phyloP scores from a whole-genome alignment of 2,888 invertebrate species.

The Criorhina ranunculi region DNA sequence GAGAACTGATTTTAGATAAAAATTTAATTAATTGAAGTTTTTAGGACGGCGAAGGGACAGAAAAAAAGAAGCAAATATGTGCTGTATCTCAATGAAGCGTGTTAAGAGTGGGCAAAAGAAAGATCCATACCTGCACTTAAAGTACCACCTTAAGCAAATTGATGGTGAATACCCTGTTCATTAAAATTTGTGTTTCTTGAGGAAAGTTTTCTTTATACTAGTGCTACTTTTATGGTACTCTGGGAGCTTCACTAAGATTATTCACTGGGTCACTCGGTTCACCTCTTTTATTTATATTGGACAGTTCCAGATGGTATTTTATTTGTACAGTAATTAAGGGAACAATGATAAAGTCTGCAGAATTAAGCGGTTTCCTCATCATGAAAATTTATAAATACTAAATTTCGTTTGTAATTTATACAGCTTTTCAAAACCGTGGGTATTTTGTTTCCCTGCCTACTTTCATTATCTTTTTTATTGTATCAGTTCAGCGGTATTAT shows the following conservation, averaged over 20 bases:
- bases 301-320: constrained; percentile 18
- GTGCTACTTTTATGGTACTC: constrained; percentile 4
- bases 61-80: background rate
- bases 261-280: constrained; percentile 17
- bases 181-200: constrained; percentile 32
- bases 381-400: constrained; percentile 2
- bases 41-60: constrained; percentile 3
- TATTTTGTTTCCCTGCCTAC: constrained; percentile 6
- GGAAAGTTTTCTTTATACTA: constrained; percentile 18
- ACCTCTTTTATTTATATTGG: constrained; percentile 30
- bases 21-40: constrained; percentile 36
- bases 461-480: background rate
- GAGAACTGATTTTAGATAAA: constrained; percentile 27
- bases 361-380: constrained; percentile 22
- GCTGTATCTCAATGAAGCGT: constrained; percentile 23
- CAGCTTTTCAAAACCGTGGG: constrained; percentile 9
- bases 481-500: background rate
- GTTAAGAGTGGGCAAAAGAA: constrained; percentile 1
- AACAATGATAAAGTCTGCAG: constrained; percentile 27
- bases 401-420: constrained; percentile 24
- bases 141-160: constrained; percentile 37
- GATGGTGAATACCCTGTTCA: constrained; percentile 22
- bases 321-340: constrained; percentile 41
- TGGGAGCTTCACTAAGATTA: constrained; percentile 10
- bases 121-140: constrained; percentile 38